These are phyloP conservation scores for Guaruba guarouba DNA, from an alignment of 2,113 vertebrate genomes.

Conservation along the genomic window DNA sequence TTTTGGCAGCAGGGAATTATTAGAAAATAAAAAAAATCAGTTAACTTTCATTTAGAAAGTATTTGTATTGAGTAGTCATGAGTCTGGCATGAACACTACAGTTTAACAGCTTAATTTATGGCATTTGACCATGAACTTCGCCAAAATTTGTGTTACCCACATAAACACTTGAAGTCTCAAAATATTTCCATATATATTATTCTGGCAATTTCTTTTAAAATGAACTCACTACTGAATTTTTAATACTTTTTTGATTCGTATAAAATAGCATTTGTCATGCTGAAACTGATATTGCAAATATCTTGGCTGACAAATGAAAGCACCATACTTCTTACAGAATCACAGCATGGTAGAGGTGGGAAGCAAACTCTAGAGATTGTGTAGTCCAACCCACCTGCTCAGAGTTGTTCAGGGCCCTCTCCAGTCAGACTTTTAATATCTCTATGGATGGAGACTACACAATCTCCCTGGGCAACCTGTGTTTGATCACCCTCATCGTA, in stretches of 20 bases:
- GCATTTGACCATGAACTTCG: neutral
- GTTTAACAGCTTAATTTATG: neutral
- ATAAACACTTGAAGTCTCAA: neutral
- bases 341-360: neutral
- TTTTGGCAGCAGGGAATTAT: conserved; percentile 22
- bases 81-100: neutral
- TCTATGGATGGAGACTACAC: neutral
- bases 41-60: neutral
- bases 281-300: neutral
- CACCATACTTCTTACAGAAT: neutral
- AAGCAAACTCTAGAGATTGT: neutral
- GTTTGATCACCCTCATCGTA: neutral
- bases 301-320: neutral
- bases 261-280: neutral
- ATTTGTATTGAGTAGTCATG: neutral
- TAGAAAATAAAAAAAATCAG: neutral
- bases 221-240: neutral
- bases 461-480: neutral
- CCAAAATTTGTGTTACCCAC: neutral
- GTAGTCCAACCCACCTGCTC: neutral
- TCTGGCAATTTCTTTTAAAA: conserved; percentile 3
- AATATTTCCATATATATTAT: conserved; percentile 11
- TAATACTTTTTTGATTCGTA: neutral
- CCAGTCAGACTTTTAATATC: neutral
- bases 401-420: neutral